phyloP scores from a whole-genome alignment of 2,797 vertebrate genomes.

The Sebastes oblongus region DNA sequence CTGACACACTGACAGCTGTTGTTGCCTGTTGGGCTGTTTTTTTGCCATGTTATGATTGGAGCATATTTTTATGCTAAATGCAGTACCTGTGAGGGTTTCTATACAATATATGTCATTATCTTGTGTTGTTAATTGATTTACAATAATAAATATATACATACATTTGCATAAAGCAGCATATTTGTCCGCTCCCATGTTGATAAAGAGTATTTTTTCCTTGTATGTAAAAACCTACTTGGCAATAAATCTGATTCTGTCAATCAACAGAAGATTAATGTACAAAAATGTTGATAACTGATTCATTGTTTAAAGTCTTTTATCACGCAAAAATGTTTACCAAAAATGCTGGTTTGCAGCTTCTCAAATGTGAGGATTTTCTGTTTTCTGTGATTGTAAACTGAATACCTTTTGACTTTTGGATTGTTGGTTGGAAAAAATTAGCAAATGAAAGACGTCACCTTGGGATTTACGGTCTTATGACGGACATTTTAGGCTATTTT shows the following conservation, averaged over 20 bases:
- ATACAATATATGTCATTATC: too few relatives aligned
- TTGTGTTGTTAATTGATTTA: too few relatives aligned
- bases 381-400: background rate
- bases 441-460: background rate
- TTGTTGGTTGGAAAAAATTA: background rate
- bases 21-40: too few relatives aligned
- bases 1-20: too few relatives aligned
- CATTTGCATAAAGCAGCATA: too few relatives aligned
- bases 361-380: background rate
- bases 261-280: background rate
- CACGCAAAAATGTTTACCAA: background rate
- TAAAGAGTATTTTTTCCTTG: too few relatives aligned
- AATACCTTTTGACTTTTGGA: background rate
- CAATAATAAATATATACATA: too few relatives aligned
- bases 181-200: too few relatives aligned
- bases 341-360: background rate
- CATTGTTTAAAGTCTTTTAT: background rate
- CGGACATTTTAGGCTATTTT: background rate
- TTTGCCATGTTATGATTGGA: too few relatives aligned
- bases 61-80: too few relatives aligned
- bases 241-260: background rate
- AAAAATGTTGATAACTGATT: background rate
- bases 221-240: too few relatives aligned
- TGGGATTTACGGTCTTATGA: background rate
- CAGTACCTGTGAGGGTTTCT: too few relatives aligned